Evolutionary conservation across 2,113 vertebrate species (phyloP), one percentile per base, ranked within the genome.

Genomic region (Gambusia holbrooki): DNA sequence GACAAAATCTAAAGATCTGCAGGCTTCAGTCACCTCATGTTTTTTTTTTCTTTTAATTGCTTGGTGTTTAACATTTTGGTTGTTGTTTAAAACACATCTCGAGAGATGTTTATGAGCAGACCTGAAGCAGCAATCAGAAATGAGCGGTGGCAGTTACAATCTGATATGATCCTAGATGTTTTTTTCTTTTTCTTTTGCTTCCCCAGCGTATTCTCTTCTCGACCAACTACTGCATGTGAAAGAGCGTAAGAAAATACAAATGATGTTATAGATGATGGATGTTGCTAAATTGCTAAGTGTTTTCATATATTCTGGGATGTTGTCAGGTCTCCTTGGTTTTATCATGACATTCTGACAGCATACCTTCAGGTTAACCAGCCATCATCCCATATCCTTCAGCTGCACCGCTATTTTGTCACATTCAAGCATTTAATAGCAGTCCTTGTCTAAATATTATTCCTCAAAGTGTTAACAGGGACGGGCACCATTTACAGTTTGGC

Each of bases 321-420:
- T 84, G 63, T 66, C 37, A 61, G 74, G 84, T 87, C 85, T 90
- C 90, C 89, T 90, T 89, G 87, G 76, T 69, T 68, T 84, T 62
- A 85, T 91, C 87, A 88, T 88, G 80, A 78, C 87, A 69, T 88
- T 90, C 87, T 86, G 77, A 86, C 78, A 63, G 42, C 54, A 80
- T 32, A 72, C 45, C 69, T 75, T 71, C 37, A 76, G 78, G 74
- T 76, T 76, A 71, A 3, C 40, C 84, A 35, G 61, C 51, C 22
- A 58, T 78, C 73, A 62, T 77, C 87, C 87, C 84, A 66, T 32
- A 75, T 71, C 62, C 87, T 51, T 60, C 17, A 35, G 74, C 79
- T 74, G 73, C 78, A 87, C 66, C 68, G 69, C 80, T 80, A 70
- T 86, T 90, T 82, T 82, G 88, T 90, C 72, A 91, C 83, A 74